phyloP scores from a whole-genome alignment of 2,888 invertebrate genomes.

The Erebia ligea region DNA sequence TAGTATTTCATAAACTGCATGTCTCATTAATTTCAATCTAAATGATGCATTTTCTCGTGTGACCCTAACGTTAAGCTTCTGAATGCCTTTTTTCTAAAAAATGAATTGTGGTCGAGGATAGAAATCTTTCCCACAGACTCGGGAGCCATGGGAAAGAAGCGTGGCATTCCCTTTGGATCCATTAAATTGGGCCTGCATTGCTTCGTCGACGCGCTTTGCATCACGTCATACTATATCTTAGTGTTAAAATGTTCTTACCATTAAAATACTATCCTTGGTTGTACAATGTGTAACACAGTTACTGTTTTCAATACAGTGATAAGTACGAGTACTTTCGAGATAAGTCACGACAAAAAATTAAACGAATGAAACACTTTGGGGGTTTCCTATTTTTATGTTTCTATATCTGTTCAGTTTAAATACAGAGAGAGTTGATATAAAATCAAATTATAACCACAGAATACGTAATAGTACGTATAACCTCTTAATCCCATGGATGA shows the following conservation, averaged over 20 bases:
- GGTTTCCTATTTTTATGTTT: too few species aligned
- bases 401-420: too few species aligned
- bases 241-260: slow-evolving; percentile 16
- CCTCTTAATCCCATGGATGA: neutral
- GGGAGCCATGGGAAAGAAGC: slow-evolving; percentile 67
- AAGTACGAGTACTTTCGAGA: neutral
- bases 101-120: slow-evolving; percentile 69
- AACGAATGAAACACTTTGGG: too few species aligned
- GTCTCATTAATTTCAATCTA: slow-evolving; percentile 19
- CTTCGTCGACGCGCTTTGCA: slow-evolving; percentile 31
- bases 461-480: too few species aligned
- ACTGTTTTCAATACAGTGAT: neutral
- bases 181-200: slow-evolving; percentile 40
- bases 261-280: neutral
- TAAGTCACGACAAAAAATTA: neutral
- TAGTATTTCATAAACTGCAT: slow-evolving; percentile 7
- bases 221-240: slow-evolving; percentile 26
- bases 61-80: slow-evolving; percentile 63
- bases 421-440: neutral
- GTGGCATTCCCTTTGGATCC: slow-evolving; percentile 45
- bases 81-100: slow-evolving; percentile 69
- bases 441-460: neutral
- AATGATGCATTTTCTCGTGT: slow-evolving; percentile 60
- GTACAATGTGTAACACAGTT: neutral
- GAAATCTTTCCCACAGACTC: slow-evolving; percentile 76